Conservation (phyloP, 2,113 vertebrate genomes). For the Symphodus melops region DNA sequence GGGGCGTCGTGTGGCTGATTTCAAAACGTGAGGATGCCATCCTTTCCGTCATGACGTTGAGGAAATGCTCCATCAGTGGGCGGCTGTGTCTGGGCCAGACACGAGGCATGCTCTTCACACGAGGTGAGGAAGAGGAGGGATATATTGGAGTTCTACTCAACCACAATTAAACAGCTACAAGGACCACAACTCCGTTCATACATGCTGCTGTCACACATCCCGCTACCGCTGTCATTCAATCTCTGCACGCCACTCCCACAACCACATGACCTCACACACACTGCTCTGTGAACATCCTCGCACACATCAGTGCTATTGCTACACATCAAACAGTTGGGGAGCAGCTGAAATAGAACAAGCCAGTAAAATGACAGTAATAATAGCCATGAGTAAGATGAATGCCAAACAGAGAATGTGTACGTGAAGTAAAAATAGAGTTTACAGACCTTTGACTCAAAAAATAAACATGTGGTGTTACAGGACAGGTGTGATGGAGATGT, state of each 20-base stretch:
- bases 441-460: not conserved
- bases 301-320: constrained; percentile 67
- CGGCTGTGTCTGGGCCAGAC: constrained; percentile 73
- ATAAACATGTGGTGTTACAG: not conserved
- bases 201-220: constrained; percentile 60
- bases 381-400: constrained; percentile 39
- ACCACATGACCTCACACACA: constrained; percentile 61
- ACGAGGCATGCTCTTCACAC: constrained; percentile 66
- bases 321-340: constrained; percentile 74
- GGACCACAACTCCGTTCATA: constrained; percentile 74
- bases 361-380: constrained; percentile 65
- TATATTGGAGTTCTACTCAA: constrained; percentile 78
- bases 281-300: constrained; percentile 46
- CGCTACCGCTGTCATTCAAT: constrained; percentile 53
- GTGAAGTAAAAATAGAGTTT: not conserved
- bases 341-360: constrained; percentile 80
- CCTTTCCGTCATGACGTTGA: constrained; percentile 77
- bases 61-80: constrained; percentile 84
- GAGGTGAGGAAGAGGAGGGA: constrained; percentile 68
- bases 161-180: constrained; percentile 79
- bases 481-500: constrained; percentile 8
- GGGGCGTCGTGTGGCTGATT: constrained; percentile 51
- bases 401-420: constrained; percentile 19
- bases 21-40: constrained; percentile 63
- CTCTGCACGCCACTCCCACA: constrained; percentile 52